Conservation (phyloP, 2,113 vertebrate genomes). For the Takifugu flavidus region DNA sequence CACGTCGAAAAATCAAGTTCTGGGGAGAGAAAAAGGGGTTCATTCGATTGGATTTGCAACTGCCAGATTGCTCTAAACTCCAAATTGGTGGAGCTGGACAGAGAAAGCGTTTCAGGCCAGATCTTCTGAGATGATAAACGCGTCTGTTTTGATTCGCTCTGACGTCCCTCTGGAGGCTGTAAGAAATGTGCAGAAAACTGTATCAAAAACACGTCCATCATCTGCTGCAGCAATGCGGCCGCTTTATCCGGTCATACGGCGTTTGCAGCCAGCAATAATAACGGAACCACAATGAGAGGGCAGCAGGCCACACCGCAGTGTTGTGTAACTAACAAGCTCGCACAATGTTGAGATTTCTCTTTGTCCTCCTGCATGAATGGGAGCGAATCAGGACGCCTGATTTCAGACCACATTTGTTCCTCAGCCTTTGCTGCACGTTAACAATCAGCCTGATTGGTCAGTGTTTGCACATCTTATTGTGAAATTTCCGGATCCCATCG, state of each 20-base stretch:
- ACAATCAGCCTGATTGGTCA: slow-evolving; percentile 29
- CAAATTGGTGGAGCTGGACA: slow-evolving; percentile 9
- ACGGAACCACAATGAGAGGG: slow-evolving; percentile 56
- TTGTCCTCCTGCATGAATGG: slow-evolving; percentile 36
- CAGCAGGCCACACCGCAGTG: slow-evolving; percentile 58
- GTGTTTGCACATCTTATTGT: slow-evolving; percentile 44
- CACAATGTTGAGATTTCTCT: slow-evolving; percentile 12
- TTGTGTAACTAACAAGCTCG: slow-evolving; percentile 50
- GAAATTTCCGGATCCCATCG: slow-evolving; percentile 35
- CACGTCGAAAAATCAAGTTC: no score
- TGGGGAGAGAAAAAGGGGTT: not conserved
- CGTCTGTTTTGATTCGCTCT: slow-evolving; percentile 20
- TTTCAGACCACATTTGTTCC: slow-evolving; percentile 49
- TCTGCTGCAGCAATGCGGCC: slow-evolving; percentile 21
- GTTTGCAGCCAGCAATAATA: slow-evolving; percentile 14
- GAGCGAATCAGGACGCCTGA: slow-evolving; percentile 27
- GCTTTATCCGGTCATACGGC: slow-evolving; percentile 26
- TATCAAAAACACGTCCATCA: slow-evolving; percentile 42
- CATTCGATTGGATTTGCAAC: slow-evolving; percentile 27
- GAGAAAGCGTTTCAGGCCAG: slow-evolving; percentile 19
- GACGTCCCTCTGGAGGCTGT: slow-evolving; percentile 22
- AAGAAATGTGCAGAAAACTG: slow-evolving; percentile 26
- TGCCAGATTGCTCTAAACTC: slow-evolving; percentile 19
- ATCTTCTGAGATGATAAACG: slow-evolving; percentile 13
- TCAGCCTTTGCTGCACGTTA: slow-evolving; percentile 16